phyloP scores from a whole-genome alignment of 2,113 vertebrate genomes.

The Clarias macrocephalus region DNA sequence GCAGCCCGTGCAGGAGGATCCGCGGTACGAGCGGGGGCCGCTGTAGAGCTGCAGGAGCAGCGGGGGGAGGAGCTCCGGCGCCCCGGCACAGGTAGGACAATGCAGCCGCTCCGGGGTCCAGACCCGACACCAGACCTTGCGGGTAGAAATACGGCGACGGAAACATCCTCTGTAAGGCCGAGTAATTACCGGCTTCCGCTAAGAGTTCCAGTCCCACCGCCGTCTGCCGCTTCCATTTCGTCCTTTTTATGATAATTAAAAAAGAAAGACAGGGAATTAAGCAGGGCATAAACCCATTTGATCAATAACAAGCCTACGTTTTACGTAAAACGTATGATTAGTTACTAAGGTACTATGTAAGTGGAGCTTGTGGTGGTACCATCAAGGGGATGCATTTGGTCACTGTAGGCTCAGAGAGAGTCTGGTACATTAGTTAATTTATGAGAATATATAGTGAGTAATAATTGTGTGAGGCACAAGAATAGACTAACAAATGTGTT shows the following conservation, averaged over 20 bases:
- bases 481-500: neutral
- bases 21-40: conserved; percentile 91
- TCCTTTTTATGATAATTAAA: conserved; percentile 65
- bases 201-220: conserved; percentile 94
- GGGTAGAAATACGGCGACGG: conserved; percentile 98
- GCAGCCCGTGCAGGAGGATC: conserved; percentile 94
- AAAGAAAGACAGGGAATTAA: neutral
- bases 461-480: neutral
- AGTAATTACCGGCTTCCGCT: conserved; percentile 95
- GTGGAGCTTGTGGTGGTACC: neutral
- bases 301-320: neutral
- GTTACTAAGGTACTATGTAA: neutral
- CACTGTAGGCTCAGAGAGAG: neutral
- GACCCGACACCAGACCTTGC: conserved; percentile 91
- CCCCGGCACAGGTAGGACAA: conserved; percentile 90
- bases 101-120: conserved; percentile 88
- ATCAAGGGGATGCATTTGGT: neutral
- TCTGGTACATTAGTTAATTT: neutral
- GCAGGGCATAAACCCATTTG: neutral
- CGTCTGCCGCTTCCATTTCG: conserved; percentile 97
- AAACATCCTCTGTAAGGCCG: conserved; percentile 95
- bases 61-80: conserved; percentile 88
- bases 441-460: neutral
- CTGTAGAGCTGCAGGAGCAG: conserved; percentile 88
- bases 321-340: neutral